phyloP scores from a whole-genome alignment of 2,113 vertebrate genomes.

The Pteruthius melanotis region DNA sequence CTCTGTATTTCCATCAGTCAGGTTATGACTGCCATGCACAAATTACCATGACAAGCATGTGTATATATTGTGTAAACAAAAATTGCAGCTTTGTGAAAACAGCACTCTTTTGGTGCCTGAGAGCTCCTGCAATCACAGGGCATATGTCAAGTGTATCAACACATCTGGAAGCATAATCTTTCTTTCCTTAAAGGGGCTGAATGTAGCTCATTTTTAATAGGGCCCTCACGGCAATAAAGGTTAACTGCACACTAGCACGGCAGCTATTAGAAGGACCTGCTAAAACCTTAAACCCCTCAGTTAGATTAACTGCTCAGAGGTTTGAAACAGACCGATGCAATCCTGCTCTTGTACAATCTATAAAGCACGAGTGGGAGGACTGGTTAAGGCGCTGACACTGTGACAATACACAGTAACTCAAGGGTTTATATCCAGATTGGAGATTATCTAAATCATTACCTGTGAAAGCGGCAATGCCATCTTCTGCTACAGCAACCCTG shows the following conservation, averaged over 20 bases:
- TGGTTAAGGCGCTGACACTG: not conserved
- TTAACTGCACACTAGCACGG: conserved; percentile 15
- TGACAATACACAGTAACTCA: conserved; percentile 10
- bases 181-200: conserved; percentile 20
- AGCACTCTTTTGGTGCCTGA: not conserved
- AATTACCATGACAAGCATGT: conserved; percentile 24
- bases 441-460: conserved; percentile 20
- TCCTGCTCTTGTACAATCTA: not conserved
- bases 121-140: conserved; percentile 12
- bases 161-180: conserved; percentile 47
- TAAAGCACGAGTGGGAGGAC: not conserved
- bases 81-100: conserved; percentile 6
- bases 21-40: not conserved
- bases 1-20: not conserved
- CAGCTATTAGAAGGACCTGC: conserved; percentile 48
- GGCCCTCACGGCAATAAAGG: conserved; percentile 42
- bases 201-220: conserved; percentile 53
- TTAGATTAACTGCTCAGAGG: conserved; percentile 46
- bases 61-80: not conserved
- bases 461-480: not conserved
- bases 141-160: conserved; percentile 45
- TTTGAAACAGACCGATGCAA: not conserved
- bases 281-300: conserved; percentile 48
- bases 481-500: not conserved
- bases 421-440: not conserved